Percentiles rank a stretch among this genome's conserved stretches.
These are phyloP conservation scores for Zootoca vivipara DNA, from an alignment of 2,113 vertebrate genomes.

Conservation along the genomic window DNA sequence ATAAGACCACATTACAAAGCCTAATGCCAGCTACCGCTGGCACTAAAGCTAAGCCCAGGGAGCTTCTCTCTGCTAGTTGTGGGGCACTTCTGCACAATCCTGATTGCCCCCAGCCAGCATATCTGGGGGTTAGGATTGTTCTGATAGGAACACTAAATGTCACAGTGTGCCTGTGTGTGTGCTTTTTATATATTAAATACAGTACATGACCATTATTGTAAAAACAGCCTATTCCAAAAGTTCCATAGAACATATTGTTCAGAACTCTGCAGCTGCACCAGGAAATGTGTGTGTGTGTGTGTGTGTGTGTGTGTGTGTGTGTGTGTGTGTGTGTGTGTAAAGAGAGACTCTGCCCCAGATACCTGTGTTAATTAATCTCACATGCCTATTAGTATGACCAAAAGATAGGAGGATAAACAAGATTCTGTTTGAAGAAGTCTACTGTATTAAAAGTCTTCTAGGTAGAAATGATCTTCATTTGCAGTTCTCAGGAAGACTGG, in stretches of 20 bases:
- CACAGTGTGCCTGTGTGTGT: background rate
- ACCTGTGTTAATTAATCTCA: slow-evolving; percentile 1
- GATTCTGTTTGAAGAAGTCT: background rate
- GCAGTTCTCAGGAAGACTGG: background rate
- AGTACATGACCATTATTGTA: background rate
- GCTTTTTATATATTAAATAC: background rate
- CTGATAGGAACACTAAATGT: background rate
- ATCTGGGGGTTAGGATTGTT: too few species aligned
- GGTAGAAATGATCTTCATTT: background rate
- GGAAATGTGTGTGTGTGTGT: background rate
- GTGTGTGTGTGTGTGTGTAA: too few species aligned
- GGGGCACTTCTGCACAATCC: too few species aligned
- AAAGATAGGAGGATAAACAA: background rate
- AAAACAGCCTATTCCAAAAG: background rate
- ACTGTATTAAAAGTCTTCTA: background rate
- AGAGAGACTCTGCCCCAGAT: background rate
- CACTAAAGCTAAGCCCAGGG: too few species aligned
- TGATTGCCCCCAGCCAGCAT: too few species aligned
- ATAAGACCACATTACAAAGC: too few species aligned
- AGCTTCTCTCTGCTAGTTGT: too few species aligned
- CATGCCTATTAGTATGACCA: background rate
- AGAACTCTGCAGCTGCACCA: background rate
- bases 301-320: too few species aligned
- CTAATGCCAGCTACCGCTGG: too few species aligned
- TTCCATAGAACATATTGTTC: background rate